Conservation (phyloP, 2,797 vertebrate genomes). For the Okamejei kenojei region DNA sequence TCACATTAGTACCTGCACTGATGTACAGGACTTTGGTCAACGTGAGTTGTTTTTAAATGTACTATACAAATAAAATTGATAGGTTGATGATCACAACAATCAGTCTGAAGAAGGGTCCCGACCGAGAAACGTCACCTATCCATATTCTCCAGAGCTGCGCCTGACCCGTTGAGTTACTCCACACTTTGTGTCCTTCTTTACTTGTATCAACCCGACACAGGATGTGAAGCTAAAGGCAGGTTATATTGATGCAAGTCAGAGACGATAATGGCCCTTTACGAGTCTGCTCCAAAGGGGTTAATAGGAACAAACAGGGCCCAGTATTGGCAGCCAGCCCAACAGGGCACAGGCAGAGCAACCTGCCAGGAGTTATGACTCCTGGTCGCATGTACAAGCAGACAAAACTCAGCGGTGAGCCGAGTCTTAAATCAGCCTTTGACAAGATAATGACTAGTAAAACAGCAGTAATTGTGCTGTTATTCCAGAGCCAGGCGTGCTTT, state of each 20-base stretch:
- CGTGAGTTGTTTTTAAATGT: too few species aligned
- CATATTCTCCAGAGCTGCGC: too few species aligned
- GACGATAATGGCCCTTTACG: neutral
- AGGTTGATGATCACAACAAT: too few species aligned
- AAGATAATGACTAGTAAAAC: constrained; percentile 31
- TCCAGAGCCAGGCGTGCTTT: neutral
- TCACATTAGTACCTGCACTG: too few species aligned
- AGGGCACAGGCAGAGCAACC: constrained; percentile 15
- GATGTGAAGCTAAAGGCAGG: neutral
- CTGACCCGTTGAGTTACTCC: too few species aligned
- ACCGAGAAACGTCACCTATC: too few species aligned
- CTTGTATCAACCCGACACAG: neutral
- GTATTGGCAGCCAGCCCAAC: neutral
- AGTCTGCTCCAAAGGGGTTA: constrained; percentile 8
- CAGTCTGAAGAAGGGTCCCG: too few species aligned
- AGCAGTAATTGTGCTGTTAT: constrained; percentile 30
- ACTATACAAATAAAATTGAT: too few species aligned
- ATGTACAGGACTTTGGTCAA: too few species aligned
- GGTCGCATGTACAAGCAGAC: neutral
- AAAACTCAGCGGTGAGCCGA: constrained; percentile 20
- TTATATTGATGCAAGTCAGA: neutral
- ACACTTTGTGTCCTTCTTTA: too few species aligned
- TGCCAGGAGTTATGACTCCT: neutral
- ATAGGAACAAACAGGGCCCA: neutral
- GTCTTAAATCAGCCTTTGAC: constrained; percentile 36